Conservation (phyloP, 2,888 invertebrate genomes). For the Cerastis rubricosa region DNA sequence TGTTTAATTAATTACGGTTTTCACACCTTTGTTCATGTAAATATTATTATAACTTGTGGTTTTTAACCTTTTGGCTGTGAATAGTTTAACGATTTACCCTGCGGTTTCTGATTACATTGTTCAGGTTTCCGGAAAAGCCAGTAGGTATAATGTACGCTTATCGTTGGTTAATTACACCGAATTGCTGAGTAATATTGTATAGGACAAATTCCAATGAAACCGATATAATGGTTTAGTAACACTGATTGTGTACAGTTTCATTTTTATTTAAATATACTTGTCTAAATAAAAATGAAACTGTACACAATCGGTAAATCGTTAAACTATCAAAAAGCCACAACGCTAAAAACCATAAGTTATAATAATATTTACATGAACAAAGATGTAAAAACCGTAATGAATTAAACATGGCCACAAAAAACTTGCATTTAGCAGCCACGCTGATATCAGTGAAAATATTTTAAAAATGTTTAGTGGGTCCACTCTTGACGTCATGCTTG, state of each 20-base stretch:
- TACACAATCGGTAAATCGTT: constrained; percentile 4
- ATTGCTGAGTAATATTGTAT: neutral
- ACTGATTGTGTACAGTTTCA: neutral
- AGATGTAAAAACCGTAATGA: constrained; percentile 17
- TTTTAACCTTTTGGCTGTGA: constrained; percentile 3
- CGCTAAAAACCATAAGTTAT: constrained; percentile 5
- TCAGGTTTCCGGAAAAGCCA: neutral
- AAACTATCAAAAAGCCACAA: neutral
- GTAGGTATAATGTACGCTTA: neutral
- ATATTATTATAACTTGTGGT: constrained; percentile 21
- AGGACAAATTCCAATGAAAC: neutral
- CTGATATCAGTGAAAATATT: constrained; percentile 30
- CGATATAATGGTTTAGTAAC: neutral
- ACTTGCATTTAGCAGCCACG: constrained; percentile 12
- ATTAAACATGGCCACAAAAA: constrained; percentile 21
- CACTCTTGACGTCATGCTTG: too few species aligned
- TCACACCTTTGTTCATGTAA: constrained; percentile 9
- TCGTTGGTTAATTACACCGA: neutral
- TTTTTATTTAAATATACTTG: too few species aligned
- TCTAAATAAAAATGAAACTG: too few species aligned
- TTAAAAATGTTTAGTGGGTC: constrained; percentile 6
- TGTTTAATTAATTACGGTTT: constrained; percentile 22
- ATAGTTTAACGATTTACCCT: neutral
- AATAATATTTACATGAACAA: constrained; percentile 21
- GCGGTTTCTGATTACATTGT: neutral